Evolutionary conservation across 2,797 vertebrate species (phyloP).

Genomic region (Heteromormyrus szaboi): DNA sequence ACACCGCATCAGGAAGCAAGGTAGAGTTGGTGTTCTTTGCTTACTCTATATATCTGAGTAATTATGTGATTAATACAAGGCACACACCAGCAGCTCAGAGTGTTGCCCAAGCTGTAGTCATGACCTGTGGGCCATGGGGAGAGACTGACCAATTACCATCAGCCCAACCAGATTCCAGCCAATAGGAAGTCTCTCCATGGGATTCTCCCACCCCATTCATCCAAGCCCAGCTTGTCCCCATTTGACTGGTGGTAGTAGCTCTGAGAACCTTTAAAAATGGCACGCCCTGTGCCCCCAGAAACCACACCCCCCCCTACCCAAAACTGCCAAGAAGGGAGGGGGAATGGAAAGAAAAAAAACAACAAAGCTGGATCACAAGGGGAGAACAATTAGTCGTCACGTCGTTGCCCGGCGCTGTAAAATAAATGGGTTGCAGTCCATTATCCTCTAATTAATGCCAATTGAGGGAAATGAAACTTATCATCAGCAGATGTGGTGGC

Average conservation of each 20-base stretch:
- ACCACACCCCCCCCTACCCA: slow-evolving; percentile 16
- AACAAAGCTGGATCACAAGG: slow-evolving; percentile 34
- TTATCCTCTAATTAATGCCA: slow-evolving; percentile 46
- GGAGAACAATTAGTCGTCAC: slow-evolving; percentile 48
- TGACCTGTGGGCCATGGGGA: background rate
- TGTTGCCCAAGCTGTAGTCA: background rate
- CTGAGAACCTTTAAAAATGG: background rate
- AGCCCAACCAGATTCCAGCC: background rate
- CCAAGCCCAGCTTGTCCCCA: background rate
- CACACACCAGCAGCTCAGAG: background rate
- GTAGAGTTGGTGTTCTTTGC: background rate
- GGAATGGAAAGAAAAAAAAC: background rate
- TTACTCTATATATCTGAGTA: background rate
- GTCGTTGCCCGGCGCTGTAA: slow-evolving; percentile 36
- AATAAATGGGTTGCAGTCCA: slow-evolving; percentile 34
- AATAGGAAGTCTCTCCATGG: background rate
- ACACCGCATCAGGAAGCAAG: background rate
- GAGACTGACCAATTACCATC: background rate
- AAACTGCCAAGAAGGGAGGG: slow-evolving; percentile 43
- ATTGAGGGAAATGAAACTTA: slow-evolving; percentile 47
- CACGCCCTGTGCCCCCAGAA: background rate
- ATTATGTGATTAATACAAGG: background rate
- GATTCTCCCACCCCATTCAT: background rate
- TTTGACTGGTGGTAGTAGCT: background rate
- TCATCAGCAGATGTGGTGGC: slow-evolving; percentile 45